Conservation (phyloP, 2,888 invertebrate species). For the Trissonchulus latispiculum region DNA sequence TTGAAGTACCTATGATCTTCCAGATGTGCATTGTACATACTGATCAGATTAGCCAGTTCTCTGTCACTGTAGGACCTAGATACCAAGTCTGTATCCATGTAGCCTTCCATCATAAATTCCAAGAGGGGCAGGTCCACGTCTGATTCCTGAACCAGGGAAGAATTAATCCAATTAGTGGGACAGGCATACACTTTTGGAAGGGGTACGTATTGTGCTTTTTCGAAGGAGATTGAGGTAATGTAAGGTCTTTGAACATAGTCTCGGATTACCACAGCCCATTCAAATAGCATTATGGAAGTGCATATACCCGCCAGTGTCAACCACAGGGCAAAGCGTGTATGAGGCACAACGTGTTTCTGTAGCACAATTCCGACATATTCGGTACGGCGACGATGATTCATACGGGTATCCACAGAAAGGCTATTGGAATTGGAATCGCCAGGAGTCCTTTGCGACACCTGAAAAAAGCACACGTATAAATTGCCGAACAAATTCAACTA, state of each 20-base stretch:
- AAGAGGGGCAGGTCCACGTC: background rate
- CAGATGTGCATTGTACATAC: background rate
- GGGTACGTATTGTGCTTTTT: background rate
- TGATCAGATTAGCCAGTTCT: background rate
- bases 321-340: background rate
- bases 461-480: too few relatives aligned
- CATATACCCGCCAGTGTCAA: background rate
- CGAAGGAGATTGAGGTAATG: background rate
- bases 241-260: background rate
- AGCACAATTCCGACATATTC: background rate
- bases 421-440: too few relatives aligned
- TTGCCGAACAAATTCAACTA: too few relatives aligned
- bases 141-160: background rate
- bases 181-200: background rate
- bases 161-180: background rate
- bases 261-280: background rate
- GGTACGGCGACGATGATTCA: background rate
- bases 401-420: too few relatives aligned
- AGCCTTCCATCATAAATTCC: background rate
- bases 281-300: background rate
- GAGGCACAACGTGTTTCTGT: background rate
- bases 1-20: background rate
- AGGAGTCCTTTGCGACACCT: too few relatives aligned
- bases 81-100: background rate
- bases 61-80: background rate